A percentile compares a stretch with the other conserved stretches of the same genome.
phyloP scores from a whole-genome alignment of 2,797 vertebrate genomes.

The Syngnathus rostellatus region DNA sequence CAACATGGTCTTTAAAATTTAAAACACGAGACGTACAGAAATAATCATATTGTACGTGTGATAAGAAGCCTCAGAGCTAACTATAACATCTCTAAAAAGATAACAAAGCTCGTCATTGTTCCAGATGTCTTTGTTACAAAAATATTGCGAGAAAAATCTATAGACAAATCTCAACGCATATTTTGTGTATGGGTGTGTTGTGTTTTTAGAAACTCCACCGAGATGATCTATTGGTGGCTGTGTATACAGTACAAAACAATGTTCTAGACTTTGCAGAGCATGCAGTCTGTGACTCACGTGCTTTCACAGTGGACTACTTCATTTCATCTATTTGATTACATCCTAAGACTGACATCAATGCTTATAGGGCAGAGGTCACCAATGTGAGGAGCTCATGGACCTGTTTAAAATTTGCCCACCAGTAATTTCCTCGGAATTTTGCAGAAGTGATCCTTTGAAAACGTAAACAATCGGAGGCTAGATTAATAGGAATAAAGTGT shows the following conservation, averaged over 20 bases:
- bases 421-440: too few relatives aligned
- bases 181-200: background rate
- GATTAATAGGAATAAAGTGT: too few relatives aligned
- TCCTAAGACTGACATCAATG: background rate
- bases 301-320: background rate
- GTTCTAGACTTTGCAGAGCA: slow-evolving; percentile 1
- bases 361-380: too few relatives aligned
- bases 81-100: background rate
- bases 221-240: background rate
- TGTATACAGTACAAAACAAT: slow-evolving; percentile 1
- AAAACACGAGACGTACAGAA: background rate
- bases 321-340: background rate
- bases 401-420: too few relatives aligned
- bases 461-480: too few relatives aligned
- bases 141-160: background rate
- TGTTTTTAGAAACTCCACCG: background rate
- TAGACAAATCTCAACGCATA: background rate
- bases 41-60: background rate
- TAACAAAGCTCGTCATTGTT: background rate
- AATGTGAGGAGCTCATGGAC: too few relatives aligned
- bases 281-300: background rate
- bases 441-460: too few relatives aligned
- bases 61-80: background rate
- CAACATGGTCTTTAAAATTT: background rate
- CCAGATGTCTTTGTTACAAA: background rate